phyloP scores from a whole-genome alignment of 2,113 vertebrate species.

The Cyrtonyx montezumae region DNA sequence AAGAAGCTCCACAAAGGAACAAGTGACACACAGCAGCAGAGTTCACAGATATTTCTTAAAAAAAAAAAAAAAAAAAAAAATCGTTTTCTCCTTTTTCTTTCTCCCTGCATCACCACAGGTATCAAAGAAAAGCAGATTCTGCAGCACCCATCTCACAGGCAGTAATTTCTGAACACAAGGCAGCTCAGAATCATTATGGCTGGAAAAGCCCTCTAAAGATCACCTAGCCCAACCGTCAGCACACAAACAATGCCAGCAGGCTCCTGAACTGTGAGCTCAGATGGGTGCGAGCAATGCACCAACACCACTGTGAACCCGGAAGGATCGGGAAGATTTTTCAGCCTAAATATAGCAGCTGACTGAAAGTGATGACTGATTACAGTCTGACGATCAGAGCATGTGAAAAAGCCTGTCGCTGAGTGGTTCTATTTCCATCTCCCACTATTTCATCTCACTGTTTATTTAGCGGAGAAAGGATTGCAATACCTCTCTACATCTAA shows the following conservation, averaged over 20 bases:
- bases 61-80: not conserved
- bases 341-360: slow-evolving; percentile 26
- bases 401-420: slow-evolving; percentile 12
- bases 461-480: slow-evolving; percentile 28
- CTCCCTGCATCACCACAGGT: not conserved
- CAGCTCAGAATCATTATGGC: not conserved
- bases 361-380: slow-evolving; percentile 57
- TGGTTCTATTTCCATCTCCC: slow-evolving; percentile 36
- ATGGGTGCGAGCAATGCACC: not conserved
- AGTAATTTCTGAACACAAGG: not conserved
- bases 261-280: rapidly evolving
- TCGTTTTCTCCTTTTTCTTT: not conserved
- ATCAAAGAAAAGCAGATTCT: not conserved
- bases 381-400: not conserved
- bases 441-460: slow-evolving; percentile 16
- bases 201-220: no score
- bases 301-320: not conserved
- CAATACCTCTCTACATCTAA: slow-evolving; percentile 30
- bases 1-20: not conserved
- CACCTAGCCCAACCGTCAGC: not conserved
- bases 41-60: not conserved
- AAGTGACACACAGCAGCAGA: rapidly evolving
- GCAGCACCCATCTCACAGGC: not conserved
- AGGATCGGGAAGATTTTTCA: not conserved
- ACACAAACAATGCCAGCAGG: not conserved